Conservation (phyloP, 2,797 vertebrate species). For the Manis javanica region DNA sequence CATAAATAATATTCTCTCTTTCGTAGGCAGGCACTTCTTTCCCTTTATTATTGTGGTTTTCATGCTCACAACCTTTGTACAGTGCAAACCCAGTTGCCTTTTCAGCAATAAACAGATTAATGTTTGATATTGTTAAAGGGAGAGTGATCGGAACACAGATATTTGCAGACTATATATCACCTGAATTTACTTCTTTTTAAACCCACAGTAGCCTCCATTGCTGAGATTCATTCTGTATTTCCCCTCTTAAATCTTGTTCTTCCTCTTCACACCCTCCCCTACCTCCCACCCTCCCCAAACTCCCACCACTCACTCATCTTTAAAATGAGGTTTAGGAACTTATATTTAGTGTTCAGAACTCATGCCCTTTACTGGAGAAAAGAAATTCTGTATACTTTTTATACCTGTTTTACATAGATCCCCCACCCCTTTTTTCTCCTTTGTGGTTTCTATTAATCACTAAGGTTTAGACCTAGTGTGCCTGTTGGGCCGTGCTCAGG, state of each 20-base stretch:
- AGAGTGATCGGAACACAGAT: constrained; percentile 24
- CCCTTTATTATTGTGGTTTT: constrained; percentile 49
- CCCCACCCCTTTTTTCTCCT: background rate
- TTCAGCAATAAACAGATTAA: constrained; percentile 45
- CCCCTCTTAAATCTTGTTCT: background rate
- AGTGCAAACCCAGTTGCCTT: constrained; percentile 32
- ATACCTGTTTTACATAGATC: constrained; percentile 40
- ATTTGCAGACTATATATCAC: background rate
- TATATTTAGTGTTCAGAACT: constrained; percentile 13
- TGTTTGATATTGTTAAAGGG: constrained; percentile 33
- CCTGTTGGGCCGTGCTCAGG: constrained; percentile 78
- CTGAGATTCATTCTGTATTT: background rate
- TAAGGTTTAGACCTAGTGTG: constrained; percentile 80
- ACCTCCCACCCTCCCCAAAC: background rate
- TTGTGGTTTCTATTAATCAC: constrained; percentile 83
- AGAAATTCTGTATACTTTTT: constrained; percentile 23
- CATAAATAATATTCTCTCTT: background rate
- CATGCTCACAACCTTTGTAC: background rate
- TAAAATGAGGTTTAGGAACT: constrained; percentile 31
- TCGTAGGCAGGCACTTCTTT: constrained; percentile 5
- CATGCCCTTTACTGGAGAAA: constrained; percentile 47
- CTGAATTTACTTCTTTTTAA: constrained; percentile 46
- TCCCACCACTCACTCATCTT: background rate
- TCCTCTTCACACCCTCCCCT: background rate
- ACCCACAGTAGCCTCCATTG: background rate